A percentile compares a stretch with the other conserved stretches of the same genome.
These are phyloP conservation scores for Paracyclopina nana DNA, from an alignment of 1,140 invertebrate species.

Conservation along the genomic window DNA sequence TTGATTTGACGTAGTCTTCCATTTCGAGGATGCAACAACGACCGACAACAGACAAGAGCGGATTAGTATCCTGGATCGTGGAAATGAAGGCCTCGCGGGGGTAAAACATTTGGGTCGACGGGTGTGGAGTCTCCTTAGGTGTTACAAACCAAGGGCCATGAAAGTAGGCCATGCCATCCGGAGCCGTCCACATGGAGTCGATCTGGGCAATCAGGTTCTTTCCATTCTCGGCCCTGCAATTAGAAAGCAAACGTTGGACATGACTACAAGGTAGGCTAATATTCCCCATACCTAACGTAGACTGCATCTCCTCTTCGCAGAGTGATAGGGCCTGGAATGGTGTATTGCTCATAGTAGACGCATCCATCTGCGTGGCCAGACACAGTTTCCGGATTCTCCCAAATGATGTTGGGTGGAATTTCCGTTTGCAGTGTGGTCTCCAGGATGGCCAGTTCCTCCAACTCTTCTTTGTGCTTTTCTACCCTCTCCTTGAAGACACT, in stretches of 20 bases:
- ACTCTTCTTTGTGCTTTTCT: constrained; percentile 72
- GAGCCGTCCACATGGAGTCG: constrained; percentile 77
- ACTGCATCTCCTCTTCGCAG: constrained; percentile 83
- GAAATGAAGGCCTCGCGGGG: constrained; percentile 84
- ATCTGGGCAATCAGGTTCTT: constrained; percentile 78
- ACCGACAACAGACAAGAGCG: constrained; percentile 67
- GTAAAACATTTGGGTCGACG: constrained; percentile 50
- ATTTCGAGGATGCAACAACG: constrained; percentile 56
- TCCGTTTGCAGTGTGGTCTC: constrained; percentile 18
- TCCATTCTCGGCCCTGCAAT: constrained; percentile 54
- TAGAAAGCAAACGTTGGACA: too few species aligned
- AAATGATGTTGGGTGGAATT: constrained; percentile 6
- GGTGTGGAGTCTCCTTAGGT: constrained; percentile 54
- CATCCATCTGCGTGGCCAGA: constrained; percentile 29
- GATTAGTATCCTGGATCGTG: constrained; percentile 72
- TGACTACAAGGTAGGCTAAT: too few species aligned
- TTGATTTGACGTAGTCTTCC: constrained; percentile 25
- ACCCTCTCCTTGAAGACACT: constrained; percentile 80
- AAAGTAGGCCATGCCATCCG: constrained; percentile 67
- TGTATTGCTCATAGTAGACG: constrained; percentile 75
- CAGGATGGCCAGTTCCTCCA: constrained; percentile 55
- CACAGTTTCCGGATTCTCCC: background rate
- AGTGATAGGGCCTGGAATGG: constrained; percentile 48
- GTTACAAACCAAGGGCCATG: constrained; percentile 79
- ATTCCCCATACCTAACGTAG: constrained; percentile 64